phyloP scores from a whole-genome alignment of 1,140 invertebrate genomes.

The Stratiolaelaps scimitus region DNA sequence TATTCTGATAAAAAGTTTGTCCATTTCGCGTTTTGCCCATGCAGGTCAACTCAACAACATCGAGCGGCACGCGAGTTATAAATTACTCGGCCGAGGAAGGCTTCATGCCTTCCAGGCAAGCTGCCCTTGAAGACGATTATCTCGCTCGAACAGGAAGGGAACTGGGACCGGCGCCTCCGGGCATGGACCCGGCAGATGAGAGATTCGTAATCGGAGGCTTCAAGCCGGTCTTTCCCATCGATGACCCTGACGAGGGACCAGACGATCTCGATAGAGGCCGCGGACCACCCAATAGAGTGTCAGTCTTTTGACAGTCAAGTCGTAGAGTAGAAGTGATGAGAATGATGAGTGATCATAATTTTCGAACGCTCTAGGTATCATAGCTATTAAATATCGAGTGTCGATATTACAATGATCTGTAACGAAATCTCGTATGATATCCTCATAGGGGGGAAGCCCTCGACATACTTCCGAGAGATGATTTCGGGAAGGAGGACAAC shows the following conservation, averaged over 20 bases:
- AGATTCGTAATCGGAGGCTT: neutral
- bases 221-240: slow-evolving; percentile 16
- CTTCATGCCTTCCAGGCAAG: neutral
- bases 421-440: no score
- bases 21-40: neutral
- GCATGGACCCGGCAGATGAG: slow-evolving; percentile 7
- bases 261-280: neutral
- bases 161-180: slow-evolving; percentile 1
- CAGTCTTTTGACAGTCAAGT: no score
- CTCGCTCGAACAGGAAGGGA: slow-evolving; percentile 2
- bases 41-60: slow-evolving; percentile 13
- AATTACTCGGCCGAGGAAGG: slow-evolving; percentile 16
- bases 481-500: no score
- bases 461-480: no score
- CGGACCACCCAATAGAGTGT: no score
- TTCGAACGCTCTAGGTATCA: no score
- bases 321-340: no score
- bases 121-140: neutral
- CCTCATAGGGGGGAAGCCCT: no score
- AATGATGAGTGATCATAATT: no score
- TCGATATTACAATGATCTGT: no score
- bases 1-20: neutral
- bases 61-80: neutral
- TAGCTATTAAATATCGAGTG: no score
- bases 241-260: neutral